A percentile compares a stretch with the other conserved stretches of the same genome.
phyloP scores from a whole-genome alignment of 2,113 vertebrate genomes.

The Morone saxatilis region DNA sequence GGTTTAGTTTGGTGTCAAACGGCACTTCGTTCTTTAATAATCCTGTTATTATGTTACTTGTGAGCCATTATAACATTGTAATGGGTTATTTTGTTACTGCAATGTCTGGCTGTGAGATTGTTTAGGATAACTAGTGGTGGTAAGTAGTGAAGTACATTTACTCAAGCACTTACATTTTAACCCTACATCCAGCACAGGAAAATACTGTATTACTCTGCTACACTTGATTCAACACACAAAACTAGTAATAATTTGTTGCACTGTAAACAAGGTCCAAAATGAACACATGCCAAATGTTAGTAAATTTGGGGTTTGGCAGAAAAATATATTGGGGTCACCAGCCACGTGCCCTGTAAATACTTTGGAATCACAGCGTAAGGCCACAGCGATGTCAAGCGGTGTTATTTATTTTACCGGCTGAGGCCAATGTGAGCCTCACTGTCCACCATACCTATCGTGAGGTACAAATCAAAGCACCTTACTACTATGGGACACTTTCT shows the following conservation, averaged over 20 bases:
- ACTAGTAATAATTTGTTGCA: not conserved
- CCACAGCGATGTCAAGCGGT: too few species aligned
- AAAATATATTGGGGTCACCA: too few species aligned
- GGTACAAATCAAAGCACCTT: too few species aligned
- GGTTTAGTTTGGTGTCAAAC: conserved; percentile 42
- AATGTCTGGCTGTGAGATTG: not conserved
- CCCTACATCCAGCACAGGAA: not conserved
- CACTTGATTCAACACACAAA: not conserved
- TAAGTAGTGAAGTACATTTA: not conserved
- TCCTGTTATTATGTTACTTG: conserved; percentile 11
- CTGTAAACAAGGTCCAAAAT: too few species aligned
- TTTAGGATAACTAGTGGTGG: not conserved
- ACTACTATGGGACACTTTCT: too few species aligned
- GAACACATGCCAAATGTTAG: too few species aligned
- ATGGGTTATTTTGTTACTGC: not conserved
- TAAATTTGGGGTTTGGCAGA: too few species aligned
- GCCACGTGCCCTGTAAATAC: too few species aligned
- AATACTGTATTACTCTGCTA: not conserved
- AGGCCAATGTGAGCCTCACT: too few species aligned
- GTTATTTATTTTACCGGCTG: too few species aligned
- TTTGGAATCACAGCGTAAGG: too few species aligned
- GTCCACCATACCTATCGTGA: too few species aligned
- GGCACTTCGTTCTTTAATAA: conserved; percentile 29
- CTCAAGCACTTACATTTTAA: not conserved
- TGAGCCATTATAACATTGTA: conserved; percentile 6